Percentiles rank a stretch among this genome's conserved stretches.
These are phyloP conservation scores for Perca schrenkii DNA, from an alignment of 2,113 vertebrate species.

Conservation along the genomic window DNA sequence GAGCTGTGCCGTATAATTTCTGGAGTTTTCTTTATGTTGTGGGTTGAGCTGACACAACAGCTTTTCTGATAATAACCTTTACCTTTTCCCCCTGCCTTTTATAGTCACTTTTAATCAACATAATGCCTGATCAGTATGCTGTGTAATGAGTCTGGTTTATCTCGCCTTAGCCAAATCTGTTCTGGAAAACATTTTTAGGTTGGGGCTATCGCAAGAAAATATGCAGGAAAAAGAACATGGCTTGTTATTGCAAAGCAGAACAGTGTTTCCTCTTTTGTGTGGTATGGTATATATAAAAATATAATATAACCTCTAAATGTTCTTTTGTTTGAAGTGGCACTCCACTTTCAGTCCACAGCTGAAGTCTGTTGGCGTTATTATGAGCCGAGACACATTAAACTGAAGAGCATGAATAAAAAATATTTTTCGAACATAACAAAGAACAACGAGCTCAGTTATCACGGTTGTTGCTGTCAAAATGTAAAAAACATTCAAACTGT, in stretches of 20 bases:
- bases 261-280: background rate
- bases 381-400: background rate
- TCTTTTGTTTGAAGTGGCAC: background rate
- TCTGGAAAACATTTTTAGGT: slow-evolving; percentile 11
- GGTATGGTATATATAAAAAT: background rate
- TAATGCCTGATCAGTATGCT: slow-evolving; percentile 26
- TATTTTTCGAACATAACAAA: background rate
- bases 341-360: background rate
- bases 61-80: slow-evolving; percentile 44
- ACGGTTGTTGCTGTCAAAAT: background rate
- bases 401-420: background rate
- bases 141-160: slow-evolving; percentile 28
- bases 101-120: slow-evolving; percentile 42
- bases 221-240: background rate
- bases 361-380: background rate
- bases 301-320: background rate
- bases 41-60: slow-evolving; percentile 46
- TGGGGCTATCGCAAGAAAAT: background rate
- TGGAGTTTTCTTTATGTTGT: slow-evolving; percentile 19
- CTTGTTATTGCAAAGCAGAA: background rate
- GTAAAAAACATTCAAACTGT: background rate
- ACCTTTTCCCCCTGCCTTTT: slow-evolving; percentile 33
- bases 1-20: slow-evolving; percentile 36
- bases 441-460: background rate
- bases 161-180: background rate